Percentiles rank a stretch among this genome's conserved stretches.
Conservation (phyloP, 2,113 vertebrate genomes). For the Calyptommatus sinebrachiatus region DNA sequence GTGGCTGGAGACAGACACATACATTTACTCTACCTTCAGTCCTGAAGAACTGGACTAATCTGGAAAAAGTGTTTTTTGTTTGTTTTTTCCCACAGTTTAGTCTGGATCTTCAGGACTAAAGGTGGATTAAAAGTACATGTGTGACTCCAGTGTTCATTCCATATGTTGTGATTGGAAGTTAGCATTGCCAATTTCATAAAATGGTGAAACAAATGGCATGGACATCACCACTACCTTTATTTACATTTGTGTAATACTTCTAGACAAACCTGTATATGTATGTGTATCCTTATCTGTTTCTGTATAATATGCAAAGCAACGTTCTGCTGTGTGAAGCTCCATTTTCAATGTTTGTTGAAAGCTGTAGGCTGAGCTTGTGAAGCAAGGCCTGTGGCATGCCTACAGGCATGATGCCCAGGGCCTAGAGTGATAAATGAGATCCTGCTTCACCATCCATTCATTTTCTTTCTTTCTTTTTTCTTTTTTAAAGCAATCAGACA, state of each 20-base stretch:
- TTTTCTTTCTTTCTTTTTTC: constrained; percentile 32
- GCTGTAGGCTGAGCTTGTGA: constrained; percentile 55
- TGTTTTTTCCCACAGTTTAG: too few relatives aligned
- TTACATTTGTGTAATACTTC: constrained; percentile 4
- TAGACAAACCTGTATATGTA: constrained; percentile 8
- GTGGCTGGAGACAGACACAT: too few relatives aligned
- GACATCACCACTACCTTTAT: background rate
- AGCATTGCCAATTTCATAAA: background rate
- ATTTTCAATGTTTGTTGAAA: constrained; percentile 59
- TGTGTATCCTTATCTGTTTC: constrained; percentile 51
- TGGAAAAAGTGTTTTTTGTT: too few relatives aligned
- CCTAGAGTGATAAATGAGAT: constrained; percentile 51
- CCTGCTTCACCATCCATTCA: constrained; percentile 42
- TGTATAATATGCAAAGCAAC: constrained; percentile 35
- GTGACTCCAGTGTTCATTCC: background rate
- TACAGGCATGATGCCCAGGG: constrained; percentile 60
- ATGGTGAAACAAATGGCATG: background rate
- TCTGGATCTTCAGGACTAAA: too few relatives aligned
- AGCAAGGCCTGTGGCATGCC: constrained; percentile 60
- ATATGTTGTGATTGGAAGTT: background rate
- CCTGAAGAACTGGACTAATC: too few relatives aligned
- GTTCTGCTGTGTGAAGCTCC: constrained; percentile 35
- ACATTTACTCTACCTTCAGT: too few relatives aligned
- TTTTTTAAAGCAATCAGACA: constrained; percentile 51
- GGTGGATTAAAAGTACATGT: too few relatives aligned